phyloP scores from a whole-genome alignment of 1,140 invertebrate genomes.

The Drosophila malerkotliana region DNA sequence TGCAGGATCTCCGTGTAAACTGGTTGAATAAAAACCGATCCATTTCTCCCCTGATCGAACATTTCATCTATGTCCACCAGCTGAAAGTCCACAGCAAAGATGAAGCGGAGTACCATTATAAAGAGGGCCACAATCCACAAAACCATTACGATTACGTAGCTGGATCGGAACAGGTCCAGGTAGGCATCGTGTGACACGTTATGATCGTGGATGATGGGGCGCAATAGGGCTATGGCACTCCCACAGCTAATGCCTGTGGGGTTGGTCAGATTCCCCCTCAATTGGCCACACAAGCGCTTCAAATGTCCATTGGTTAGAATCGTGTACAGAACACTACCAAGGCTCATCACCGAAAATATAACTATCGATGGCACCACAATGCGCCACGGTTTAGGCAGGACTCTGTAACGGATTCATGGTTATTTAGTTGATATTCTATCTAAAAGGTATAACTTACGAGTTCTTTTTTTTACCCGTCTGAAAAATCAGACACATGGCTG shows the following conservation, averaged over 20 bases:
- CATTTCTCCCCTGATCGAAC: conserved; percentile 49
- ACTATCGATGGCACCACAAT: conserved; percentile 79
- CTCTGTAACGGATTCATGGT: conserved; percentile 33
- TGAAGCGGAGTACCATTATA: conserved; percentile 70
- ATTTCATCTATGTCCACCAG: conserved; percentile 73
- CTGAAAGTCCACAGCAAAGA: conserved; percentile 79
- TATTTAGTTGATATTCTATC: neutral
- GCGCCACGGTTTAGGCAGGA: conserved; percentile 79
- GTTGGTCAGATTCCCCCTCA: conserved; percentile 57
- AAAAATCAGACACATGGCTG: conserved; percentile 78
- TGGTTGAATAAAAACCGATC: conserved; percentile 31
- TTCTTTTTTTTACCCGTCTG: conserved; percentile 76
- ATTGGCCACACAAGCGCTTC: conserved; percentile 57
- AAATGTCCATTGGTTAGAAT: conserved; percentile 71
- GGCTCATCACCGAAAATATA: conserved; percentile 72
- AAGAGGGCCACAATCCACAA: conserved; percentile 70
- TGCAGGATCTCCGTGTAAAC: conserved; percentile 53
- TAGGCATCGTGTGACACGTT: conserved; percentile 60
- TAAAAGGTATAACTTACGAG: conserved; percentile 42
- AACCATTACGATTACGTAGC: conserved; percentile 66
- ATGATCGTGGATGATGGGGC: conserved; percentile 67
- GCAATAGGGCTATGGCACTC: conserved; percentile 67
- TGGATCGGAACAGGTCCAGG: conserved; percentile 65
- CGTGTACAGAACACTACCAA: conserved; percentile 61
- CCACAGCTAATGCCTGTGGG: conserved; percentile 68